Evolutionary conservation across 2,113 vertebrate genomes (phyloP).

Genomic region (Trinectes maculatus): DNA sequence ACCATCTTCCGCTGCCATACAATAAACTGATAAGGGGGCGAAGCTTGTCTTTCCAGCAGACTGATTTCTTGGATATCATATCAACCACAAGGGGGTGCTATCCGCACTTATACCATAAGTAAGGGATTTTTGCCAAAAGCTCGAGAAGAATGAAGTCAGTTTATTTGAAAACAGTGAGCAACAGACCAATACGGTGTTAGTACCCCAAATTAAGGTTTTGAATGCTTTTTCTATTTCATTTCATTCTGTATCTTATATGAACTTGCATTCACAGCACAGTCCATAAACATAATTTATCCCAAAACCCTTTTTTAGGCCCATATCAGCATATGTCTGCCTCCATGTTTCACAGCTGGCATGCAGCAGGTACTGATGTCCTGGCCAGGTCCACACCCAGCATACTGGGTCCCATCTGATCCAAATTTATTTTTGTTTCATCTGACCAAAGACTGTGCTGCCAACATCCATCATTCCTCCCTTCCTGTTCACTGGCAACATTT

Average conservation of each 20-base stretch:
- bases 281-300: neutral
- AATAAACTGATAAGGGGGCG: neutral
- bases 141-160: neutral
- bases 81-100: slow-evolving; percentile 39
- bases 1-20: neutral
- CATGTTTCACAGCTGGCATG: neutral
- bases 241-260: neutral
- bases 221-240: no score
- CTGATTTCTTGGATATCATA: neutral
- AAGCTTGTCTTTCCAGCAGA: neutral
- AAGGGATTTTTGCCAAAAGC: neutral
- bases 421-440: slow-evolving; percentile 11
- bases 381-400: slow-evolving; percentile 10
- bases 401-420: slow-evolving; percentile 8
- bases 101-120: neutral
- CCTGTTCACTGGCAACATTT: slow-evolving; percentile 6
- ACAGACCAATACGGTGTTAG: neutral
- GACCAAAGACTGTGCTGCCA: slow-evolving; percentile 13
- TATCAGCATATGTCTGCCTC: neutral
- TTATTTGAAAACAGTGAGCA: neutral
- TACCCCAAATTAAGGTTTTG: no score
- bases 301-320: neutral
- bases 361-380: neutral
- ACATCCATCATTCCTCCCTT: neutral
- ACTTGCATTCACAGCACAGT: neutral